phyloP scores from a whole-genome alignment of 2,888 invertebrate genomes.

The Lochmaea capreae region DNA sequence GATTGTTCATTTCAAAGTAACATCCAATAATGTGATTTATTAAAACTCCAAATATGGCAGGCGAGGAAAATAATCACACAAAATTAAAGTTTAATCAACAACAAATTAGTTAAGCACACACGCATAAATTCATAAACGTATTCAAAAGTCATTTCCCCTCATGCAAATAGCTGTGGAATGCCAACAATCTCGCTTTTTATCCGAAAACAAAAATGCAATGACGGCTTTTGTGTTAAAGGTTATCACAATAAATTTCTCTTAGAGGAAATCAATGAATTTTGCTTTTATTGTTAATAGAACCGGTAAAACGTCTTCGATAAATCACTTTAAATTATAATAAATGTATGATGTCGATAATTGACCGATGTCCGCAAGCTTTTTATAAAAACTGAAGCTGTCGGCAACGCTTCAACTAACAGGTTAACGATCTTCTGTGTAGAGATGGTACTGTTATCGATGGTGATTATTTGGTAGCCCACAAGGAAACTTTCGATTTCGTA shows the following conservation, averaged over 20 bases:
- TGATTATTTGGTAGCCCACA: constrained; percentile 5
- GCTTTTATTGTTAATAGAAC: constrained; percentile 36
- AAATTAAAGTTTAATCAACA: too few relatives aligned
- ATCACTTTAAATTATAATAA: constrained; percentile 29
- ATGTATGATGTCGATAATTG: constrained; percentile 36
- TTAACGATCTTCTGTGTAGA: constrained; percentile 36
- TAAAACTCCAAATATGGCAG: too few relatives aligned
- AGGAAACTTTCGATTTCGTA: not conserved
- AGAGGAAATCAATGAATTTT: constrained; percentile 34
- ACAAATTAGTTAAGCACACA: too few relatives aligned
- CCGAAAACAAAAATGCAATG: too few relatives aligned
- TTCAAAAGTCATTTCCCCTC: too few relatives aligned
- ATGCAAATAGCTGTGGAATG: too few relatives aligned
- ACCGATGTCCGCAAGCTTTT: constrained; percentile 30
- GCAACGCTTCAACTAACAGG: constrained; percentile 35
- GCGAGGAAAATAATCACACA: too few relatives aligned
- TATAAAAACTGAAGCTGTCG: constrained; percentile 39
- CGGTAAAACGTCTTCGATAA: constrained; percentile 29
- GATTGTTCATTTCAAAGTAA: too few relatives aligned
- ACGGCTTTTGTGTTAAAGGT: not conserved
- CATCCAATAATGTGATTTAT: too few relatives aligned
- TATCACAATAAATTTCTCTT: constrained; percentile 25
- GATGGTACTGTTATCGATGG: constrained; percentile 3
- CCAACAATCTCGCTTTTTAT: too few relatives aligned
- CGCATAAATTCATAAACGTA: too few relatives aligned